phyloP scores from a whole-genome alignment of 2,113 vertebrate species.

The Hyaena hyaena region DNA sequence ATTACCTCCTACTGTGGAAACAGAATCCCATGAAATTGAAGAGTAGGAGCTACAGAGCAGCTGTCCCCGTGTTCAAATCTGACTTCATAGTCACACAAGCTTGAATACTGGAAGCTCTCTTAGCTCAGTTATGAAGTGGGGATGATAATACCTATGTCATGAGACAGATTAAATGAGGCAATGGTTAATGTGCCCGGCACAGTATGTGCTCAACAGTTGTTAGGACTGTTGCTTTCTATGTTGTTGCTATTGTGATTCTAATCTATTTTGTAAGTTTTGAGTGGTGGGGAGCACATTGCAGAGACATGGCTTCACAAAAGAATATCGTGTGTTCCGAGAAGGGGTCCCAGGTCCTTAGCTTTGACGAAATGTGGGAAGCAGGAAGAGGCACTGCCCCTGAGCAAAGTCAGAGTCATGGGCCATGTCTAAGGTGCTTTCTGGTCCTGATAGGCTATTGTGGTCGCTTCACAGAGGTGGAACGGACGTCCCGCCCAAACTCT shows the following conservation, averaged over 20 bases:
- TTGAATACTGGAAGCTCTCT: not conserved
- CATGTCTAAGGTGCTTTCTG: not conserved
- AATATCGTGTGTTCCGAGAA: not conserved
- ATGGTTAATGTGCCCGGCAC: not conserved
- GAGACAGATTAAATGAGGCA: not conserved
- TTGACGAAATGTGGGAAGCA: not conserved
- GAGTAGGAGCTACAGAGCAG: not conserved
- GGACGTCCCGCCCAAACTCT: not conserved
- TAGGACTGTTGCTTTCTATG: not conserved
- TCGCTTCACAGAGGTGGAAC: not conserved
- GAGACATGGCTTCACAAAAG: not conserved
- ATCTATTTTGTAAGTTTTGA: not conserved
- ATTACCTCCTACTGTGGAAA: fast-evolving
- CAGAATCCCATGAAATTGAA: not conserved
- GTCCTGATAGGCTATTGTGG: not conserved
- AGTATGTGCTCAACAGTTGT: not conserved
- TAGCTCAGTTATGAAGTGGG: not conserved
- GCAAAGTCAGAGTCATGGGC: not conserved
- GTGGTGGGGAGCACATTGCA: too few relatives aligned
- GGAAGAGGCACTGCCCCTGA: not conserved
- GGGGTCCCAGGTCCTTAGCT: not conserved
- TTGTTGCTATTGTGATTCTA: not conserved
- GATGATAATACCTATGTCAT: not conserved
- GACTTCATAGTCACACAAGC: too few relatives aligned
- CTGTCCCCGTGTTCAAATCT: not conserved